Percentiles rank a stretch among this genome's conserved stretches.
phyloP scores from a whole-genome alignment of 2,113 vertebrate genomes.

The Heteronetta atricapilla region DNA sequence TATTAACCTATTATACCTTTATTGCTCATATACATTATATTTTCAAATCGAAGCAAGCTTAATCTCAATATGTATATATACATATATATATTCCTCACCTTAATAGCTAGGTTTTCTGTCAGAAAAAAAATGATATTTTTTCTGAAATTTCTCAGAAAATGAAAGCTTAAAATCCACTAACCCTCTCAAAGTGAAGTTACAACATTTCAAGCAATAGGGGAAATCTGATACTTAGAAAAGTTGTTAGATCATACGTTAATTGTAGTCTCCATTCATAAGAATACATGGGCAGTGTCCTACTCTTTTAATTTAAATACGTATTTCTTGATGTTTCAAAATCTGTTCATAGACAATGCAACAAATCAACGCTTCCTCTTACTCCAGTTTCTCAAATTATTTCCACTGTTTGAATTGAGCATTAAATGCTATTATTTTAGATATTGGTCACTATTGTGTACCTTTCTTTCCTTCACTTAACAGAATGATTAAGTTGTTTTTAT shows the following conservation, averaged over 20 bases:
- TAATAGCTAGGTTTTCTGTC: not conserved
- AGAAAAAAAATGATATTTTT: not conserved
- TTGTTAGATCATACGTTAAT: not conserved
- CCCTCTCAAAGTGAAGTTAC: not conserved
- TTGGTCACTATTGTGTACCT: not conserved
- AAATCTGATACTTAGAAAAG: not conserved
- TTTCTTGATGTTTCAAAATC: not conserved
- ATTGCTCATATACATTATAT: not conserved
- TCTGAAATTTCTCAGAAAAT: not conserved
- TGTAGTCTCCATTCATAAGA: not conserved
- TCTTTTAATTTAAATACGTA: not conserved
- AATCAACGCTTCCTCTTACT: not conserved
- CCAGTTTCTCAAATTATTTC: not conserved
- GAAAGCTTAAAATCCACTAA: not conserved
- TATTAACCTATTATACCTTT: not conserved
- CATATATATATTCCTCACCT: not conserved
- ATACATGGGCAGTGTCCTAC: not conserved
- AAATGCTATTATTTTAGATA: not conserved
- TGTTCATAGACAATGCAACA: not conserved
- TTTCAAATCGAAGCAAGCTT: not conserved
- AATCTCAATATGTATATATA: not conserved
- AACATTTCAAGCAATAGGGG: not conserved
- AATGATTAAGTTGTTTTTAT: not conserved
- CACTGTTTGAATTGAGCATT: not conserved
- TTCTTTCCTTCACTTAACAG: not conserved